phyloP scores from a whole-genome alignment of 2,113 vertebrate genomes.

The Clarias magur region DNA sequence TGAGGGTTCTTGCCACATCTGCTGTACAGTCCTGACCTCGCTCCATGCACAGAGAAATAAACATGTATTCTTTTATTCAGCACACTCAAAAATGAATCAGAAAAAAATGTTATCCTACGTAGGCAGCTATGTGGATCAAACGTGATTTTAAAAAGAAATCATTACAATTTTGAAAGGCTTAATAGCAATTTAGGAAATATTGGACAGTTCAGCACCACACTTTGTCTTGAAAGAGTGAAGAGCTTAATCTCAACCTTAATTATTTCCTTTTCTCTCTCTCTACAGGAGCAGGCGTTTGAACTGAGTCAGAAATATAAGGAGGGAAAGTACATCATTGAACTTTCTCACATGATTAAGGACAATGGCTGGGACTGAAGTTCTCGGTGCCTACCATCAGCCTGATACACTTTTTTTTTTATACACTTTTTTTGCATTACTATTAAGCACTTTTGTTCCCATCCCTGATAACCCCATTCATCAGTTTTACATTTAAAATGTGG shows the following conservation, averaged over 20 bases:
- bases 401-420: conserved; percentile 61
- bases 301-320: conserved; percentile 99
- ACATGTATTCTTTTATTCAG: no score
- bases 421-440: conserved; percentile 25
- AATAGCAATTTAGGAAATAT: not conserved
- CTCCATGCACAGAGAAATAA: no score
- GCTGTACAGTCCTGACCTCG: no score
- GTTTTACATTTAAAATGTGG: conserved; percentile 10
- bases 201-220: not conserved
- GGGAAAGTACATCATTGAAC: conserved; percentile 98
- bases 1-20: no score
- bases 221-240: not conserved
- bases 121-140: not conserved
- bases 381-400: conserved; percentile 60
- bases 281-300: conserved; percentile 96
- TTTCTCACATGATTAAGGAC: conserved; percentile 99
- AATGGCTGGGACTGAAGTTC: conserved; percentile 93
- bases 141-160: not conserved
- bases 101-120: no score
- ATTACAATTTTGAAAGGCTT: not conserved
- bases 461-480: conserved; percentile 34
- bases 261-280: conserved; percentile 46
- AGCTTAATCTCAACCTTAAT: not conserved
- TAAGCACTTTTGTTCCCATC: conserved; percentile 39
- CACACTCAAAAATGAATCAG: no score